Conservation (phyloP, 2,113 vertebrate genomes). For the Boleophthalmus pectinirostris region DNA sequence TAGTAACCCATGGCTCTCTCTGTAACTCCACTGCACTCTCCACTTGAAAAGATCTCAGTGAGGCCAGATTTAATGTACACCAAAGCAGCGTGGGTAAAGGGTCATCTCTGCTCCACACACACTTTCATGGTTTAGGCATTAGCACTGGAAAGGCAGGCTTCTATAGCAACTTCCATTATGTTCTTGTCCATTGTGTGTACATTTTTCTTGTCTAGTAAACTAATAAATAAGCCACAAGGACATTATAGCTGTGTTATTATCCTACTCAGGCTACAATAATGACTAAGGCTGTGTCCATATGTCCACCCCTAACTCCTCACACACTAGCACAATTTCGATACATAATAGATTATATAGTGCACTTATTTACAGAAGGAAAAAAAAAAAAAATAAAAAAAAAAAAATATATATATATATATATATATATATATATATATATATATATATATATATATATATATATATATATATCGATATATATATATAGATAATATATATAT, state of each 20-base stretch:
- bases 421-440: too few species aligned
- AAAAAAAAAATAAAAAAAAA: too few species aligned
- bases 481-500: too few species aligned
- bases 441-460: too few species aligned
- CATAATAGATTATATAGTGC: too few species aligned
- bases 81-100: slow-evolving; percentile 2
- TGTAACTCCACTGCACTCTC: background rate
- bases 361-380: too few species aligned
- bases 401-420: too few species aligned
- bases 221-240: background rate
- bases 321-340: background rate
- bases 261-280: background rate
- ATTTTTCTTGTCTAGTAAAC: background rate
- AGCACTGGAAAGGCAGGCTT: background rate
- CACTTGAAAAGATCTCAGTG: slow-evolving; percentile 10
- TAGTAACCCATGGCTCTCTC: background rate
- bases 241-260: background rate
- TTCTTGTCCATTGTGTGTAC: background rate
- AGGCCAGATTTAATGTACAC: slow-evolving; percentile 11
- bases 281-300: background rate
- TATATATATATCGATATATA: too few species aligned
- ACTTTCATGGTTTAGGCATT: slow-evolving; percentile 1
- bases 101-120: slow-evolving; percentile 3
- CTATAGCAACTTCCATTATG: background rate
- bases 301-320: background rate